Base-by-base conservation (phyloP, 2,888 invertebrate genomes). In the Dicyrtoma fusca region DNA sequence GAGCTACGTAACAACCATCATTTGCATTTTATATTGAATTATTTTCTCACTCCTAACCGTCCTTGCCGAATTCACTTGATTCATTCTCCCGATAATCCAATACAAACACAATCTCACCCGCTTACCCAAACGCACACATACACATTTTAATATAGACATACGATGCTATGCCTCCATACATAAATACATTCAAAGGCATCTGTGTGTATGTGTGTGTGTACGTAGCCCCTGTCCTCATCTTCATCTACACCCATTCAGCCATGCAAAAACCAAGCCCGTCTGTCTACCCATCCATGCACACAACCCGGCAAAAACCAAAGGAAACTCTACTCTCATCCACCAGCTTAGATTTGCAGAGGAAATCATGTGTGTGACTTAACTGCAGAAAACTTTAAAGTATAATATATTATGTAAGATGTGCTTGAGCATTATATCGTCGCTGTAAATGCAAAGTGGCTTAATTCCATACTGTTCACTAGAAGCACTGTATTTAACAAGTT, bases 21-120 rank as follows among this genome's bases (percentile, higher is more conserved):
- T 79, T 76, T 79, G 68, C 79, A 79, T 79, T 75, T 79, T 79
- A 77, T 77, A 79, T 79, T 78, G 78, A 78, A 76, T 78, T 75
- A 75, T 74, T 71, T 74, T 69, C 69, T 63, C 71, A 68, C 51
- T 42, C 55, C 45, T 61, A 70, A 63, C 26, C 64, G 59, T 49
- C 66, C 17, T 53, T 26, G 19, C 66, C 42, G 42, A 53, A 55
- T 66, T 66, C 55, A 57, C 66, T 57, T 45, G 55, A 57, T 55
- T 66, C 57, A 57, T 49, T 64, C 51, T 23, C 47, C 64, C 53
- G 53, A 66, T 66, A 66, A 66, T 66, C 66, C 66, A 55, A 55
- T 66, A 66, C 42, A 66, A 66, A 66, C 53, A 66, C 65, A 26
- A n/a, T 14, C 66, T 25, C 51, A n/a, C 25, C 17, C 66, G 26